Evolutionary conservation across 1,140 invertebrate genomes (phyloP).

Genomic region (Bombus pyrosoma): DNA sequence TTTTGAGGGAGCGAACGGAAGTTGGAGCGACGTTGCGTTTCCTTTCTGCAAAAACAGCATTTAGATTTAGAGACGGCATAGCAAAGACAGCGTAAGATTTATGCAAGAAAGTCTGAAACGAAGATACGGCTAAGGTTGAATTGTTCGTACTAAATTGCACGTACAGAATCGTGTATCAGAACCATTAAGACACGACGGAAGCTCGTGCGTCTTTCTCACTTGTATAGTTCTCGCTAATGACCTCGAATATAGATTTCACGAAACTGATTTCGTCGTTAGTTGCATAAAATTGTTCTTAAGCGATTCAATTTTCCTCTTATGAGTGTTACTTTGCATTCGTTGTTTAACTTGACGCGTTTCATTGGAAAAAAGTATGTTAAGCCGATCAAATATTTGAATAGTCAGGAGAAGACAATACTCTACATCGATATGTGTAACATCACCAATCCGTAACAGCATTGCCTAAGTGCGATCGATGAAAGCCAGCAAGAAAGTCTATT

Average conservation of each 20-base stretch:
- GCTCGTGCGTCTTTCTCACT: neutral
- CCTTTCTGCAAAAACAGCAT: neutral
- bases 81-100: conserved; percentile 18
- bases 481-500: conserved; percentile 83
- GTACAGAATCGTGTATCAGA: neutral
- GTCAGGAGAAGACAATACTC: conserved; percentile 46
- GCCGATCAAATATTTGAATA: conserved; percentile 19
- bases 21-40: conserved; percentile 25
- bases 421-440: conserved; percentile 76
- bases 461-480: conserved; percentile 81
- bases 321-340: neutral
- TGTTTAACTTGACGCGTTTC: neutral
- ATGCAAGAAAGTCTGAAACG: neutral
- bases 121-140: neutral
- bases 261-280: neutral
- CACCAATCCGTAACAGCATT: conserved; percentile 79
- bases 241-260: neutral
- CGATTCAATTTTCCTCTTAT: neutral
- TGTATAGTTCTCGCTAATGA: neutral
- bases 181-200: neutral
- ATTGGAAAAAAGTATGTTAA: neutral
- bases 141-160: neutral
- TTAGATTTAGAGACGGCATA: no score
- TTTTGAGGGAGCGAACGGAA: conserved; percentile 39
- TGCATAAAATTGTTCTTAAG: neutral